These are phyloP conservation scores for Pachliopta kotzebuea DNA, from an alignment of 2,888 invertebrate species.

Conservation along the genomic window DNA sequence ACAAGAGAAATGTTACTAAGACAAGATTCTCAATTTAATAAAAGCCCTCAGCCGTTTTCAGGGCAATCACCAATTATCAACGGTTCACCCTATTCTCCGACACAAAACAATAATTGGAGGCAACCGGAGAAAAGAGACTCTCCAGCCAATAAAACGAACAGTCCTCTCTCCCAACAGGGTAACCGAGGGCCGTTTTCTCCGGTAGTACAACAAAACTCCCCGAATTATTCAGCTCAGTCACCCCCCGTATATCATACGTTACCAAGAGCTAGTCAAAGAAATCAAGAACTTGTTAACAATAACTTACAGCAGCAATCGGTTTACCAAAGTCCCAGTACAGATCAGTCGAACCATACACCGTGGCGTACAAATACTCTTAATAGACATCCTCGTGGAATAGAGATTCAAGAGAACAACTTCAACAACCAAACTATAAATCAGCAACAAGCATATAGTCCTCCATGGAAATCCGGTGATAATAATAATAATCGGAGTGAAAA, in stretches of 20 bases:
- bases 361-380: slow-evolving; percentile 69
- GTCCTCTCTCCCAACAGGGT: slow-evolving; percentile 49
- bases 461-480: slow-evolving; percentile 60
- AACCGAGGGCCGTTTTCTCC: slow-evolving; percentile 58
- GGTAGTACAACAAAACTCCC: slow-evolving; percentile 50
- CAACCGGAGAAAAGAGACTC: slow-evolving; percentile 73
- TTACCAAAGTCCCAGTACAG: slow-evolving; percentile 46
- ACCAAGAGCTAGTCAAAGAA: slow-evolving; percentile 59
- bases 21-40: slow-evolving; percentile 76
- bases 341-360: slow-evolving; percentile 52
- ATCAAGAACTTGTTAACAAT: slow-evolving; percentile 48
- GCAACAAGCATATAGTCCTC: slow-evolving; percentile 56
- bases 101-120: slow-evolving; percentile 71
- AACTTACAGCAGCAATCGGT: slow-evolving; percentile 42
- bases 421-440: slow-evolving; percentile 50
- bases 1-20: slow-evolving; percentile 67
- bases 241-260: slow-evolving; percentile 59
- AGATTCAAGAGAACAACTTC: slow-evolving; percentile 49
- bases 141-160: slow-evolving; percentile 50
- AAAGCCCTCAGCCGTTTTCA: slow-evolving; percentile 71
- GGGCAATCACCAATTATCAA: slow-evolving; percentile 58
- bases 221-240: slow-evolving; percentile 52
- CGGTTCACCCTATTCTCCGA: slow-evolving; percentile 62
- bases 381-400: slow-evolving; percentile 54
- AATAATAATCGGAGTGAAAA: slow-evolving; percentile 53